A percentile compares a stretch with the other conserved stretches of the same genome.
These are phyloP conservation scores for Oceanodroma leucorhoa DNA, from an alignment of 2,797 vertebrate genomes.

Conservation along the genomic window DNA sequence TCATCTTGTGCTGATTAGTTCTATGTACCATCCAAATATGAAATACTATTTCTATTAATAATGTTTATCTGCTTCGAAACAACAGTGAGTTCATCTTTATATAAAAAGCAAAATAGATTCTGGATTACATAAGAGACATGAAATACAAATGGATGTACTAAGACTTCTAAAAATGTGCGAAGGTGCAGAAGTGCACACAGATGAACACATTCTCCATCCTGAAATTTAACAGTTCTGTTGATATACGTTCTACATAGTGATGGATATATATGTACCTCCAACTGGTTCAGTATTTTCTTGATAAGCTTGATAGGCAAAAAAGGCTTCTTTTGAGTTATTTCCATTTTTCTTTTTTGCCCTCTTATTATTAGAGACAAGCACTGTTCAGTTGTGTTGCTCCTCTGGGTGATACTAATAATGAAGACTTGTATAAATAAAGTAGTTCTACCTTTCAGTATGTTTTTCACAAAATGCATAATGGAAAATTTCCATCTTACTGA, in stretches of 20 bases:
- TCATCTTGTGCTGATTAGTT: not conserved
- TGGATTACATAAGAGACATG: not conserved
- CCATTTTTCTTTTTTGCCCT: not conserved
- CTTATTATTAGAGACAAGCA: not conserved
- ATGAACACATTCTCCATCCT: not conserved
- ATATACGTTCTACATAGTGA: not conserved
- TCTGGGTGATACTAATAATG: not conserved
- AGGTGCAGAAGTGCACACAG: not conserved
- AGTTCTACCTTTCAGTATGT: not conserved
- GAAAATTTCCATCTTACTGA: not conserved
- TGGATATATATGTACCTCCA: not conserved
- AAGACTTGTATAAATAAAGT: not conserved
- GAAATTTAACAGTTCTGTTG: not conserved
- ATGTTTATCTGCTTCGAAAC: not conserved
- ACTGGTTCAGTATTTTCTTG: not conserved
- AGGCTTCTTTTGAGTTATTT: not conserved
- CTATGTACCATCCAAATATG: not conserved
- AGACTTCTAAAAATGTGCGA: not conserved
- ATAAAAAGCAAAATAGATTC: not conserved
- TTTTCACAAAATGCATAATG: not conserved
- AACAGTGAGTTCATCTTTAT: not conserved
- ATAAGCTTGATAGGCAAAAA: not conserved
- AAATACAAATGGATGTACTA: not conserved
- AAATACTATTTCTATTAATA: not conserved
- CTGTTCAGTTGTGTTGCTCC: not conserved